A percentile compares a stretch with the other conserved stretches of the same genome.
phyloP scores from a whole-genome alignment of 2,113 vertebrate genomes.

The Elaphurus davidianus region DNA sequence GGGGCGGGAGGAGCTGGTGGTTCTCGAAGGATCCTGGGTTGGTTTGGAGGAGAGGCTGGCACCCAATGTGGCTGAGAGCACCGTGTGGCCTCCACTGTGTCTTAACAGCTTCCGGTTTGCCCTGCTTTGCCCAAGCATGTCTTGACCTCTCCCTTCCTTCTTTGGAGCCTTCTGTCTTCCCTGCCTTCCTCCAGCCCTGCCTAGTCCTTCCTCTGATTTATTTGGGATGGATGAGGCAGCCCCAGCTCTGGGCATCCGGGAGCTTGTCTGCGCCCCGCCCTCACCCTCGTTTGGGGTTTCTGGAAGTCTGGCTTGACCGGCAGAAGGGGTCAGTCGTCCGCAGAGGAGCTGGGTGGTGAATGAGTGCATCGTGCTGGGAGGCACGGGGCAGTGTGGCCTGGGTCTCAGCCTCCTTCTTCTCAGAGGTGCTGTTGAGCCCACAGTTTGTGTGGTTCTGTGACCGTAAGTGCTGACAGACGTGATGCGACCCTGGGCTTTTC shows the following conservation, averaged over 20 bases:
- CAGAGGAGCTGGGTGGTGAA: background rate
- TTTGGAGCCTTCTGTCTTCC: background rate
- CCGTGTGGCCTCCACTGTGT: background rate
- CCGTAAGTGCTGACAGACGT: background rate
- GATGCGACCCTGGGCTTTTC: background rate
- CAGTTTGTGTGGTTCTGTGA: background rate
- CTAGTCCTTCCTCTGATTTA: background rate
- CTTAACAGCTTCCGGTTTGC: background rate
- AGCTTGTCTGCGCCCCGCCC: background rate
- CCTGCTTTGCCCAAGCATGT: background rate
- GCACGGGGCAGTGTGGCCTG: background rate
- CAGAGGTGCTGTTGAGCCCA: background rate
- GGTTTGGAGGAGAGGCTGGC: background rate
- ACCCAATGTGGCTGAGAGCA: background rate
- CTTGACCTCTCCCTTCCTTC: conserved; percentile 6
- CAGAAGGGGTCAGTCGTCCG: background rate
- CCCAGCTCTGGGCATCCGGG: background rate
- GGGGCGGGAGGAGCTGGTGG: background rate
- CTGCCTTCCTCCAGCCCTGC: background rate
- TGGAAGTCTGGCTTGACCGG: background rate
- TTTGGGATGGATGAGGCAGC: background rate
- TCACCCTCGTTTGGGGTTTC: background rate
- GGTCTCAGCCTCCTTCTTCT: background rate
- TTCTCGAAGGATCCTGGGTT: background rate
- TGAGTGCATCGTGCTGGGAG: accelerated